Base-by-base conservation (phyloP, 2,888 invertebrate genomes). In the Cryptus armator region DNA sequence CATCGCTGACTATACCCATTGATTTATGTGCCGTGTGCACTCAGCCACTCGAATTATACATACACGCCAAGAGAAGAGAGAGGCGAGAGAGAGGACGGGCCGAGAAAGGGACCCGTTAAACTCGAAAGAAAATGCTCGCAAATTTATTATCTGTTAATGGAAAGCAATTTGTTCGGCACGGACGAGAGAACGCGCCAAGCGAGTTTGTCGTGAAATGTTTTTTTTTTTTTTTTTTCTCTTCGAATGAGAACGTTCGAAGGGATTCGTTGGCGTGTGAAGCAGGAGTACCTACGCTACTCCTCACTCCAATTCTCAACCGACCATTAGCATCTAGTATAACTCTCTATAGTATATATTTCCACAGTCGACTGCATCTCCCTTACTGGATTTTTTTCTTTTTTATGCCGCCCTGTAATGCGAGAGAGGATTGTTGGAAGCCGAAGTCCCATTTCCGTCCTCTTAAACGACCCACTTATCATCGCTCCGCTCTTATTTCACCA, bases 141-240 rank as follows among this genome's bases (percentile, higher is more conserved):
- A 77, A 86, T 84, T 82, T 81, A 87, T 86, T 77, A 86, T 84
- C 79, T 71, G 53, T 79, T 79, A 86, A 87, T 86, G 86, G 85
- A 82, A 76, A 68, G 84, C 84, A 71, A 82, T 87, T 84, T 86
- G 67, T 72, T 78, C 66, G 66, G 62, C 24, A 12, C 51, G 32
- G 10, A 19, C 29, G 62, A 84, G 32, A 67, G 66, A 62, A 44
- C 71, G 46, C 37, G 62, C 72, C 71, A n/a, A 72, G 32, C 64
- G 64, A 70, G 51, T 64, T 70, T 32, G 12, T 64, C 46, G 29
- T 43, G 43, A 10, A 46, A n/a, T 62, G 16, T 46, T 32, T 51
- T 76, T 53, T 19, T 24, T 43, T 7, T n/a, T 32, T 29, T 59
- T 62, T 14, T 46, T 19, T 19, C 16, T 19, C 44, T 46, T 67